Conservation (phyloP, 2,888 invertebrate genomes). For the Teleiodes luculella region DNA sequence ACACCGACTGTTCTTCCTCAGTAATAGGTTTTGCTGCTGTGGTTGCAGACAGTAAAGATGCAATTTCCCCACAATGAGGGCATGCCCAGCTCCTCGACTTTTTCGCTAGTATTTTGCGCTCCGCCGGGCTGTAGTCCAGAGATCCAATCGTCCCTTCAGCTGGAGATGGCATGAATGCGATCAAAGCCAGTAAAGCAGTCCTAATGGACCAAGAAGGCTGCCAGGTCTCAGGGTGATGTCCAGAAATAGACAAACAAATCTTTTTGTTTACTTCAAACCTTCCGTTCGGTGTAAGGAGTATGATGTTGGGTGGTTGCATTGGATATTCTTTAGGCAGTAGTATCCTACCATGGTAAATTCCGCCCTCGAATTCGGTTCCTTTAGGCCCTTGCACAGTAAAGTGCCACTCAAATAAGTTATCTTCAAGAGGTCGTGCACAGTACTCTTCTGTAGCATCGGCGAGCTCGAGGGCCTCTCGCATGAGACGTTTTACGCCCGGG, state of each 20-base stretch:
- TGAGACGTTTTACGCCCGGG: constrained; percentile 93
- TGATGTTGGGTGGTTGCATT: constrained; percentile 98
- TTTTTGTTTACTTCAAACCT: constrained; percentile 96
- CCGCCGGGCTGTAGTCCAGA: constrained; percentile 91
- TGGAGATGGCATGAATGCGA: constrained; percentile 96
- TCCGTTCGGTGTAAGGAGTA: constrained; percentile 94
- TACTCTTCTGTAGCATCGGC: constrained; percentile 93
- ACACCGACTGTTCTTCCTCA: constrained; percentile 68
- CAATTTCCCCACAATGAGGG: constrained; percentile 64
- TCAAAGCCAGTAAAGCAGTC: constrained; percentile 93
- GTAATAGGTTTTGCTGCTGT: constrained; percentile 71
- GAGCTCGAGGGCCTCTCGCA: constrained; percentile 94
- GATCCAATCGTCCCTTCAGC: constrained; percentile 95
- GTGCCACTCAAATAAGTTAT: constrained; percentile 98
- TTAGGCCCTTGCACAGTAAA: constrained; percentile 95
- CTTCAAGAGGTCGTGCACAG: constrained; percentile 92
- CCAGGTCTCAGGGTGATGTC: constrained; percentile 98
- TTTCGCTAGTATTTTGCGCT: constrained; percentile 87
- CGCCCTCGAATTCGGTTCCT: constrained; percentile 92
- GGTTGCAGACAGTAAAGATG: constrained; percentile 58
- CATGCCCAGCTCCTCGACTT: constrained; percentile 78
- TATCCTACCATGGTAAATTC: constrained; percentile 95
- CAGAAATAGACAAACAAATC: constrained; percentile 96
- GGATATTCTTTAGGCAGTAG: constrained; percentile 95
- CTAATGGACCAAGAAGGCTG: constrained; percentile 98